These are phyloP conservation scores for Terebella lapidaria DNA, from an alignment of 2,888 invertebrate species.

Conservation along the genomic window DNA sequence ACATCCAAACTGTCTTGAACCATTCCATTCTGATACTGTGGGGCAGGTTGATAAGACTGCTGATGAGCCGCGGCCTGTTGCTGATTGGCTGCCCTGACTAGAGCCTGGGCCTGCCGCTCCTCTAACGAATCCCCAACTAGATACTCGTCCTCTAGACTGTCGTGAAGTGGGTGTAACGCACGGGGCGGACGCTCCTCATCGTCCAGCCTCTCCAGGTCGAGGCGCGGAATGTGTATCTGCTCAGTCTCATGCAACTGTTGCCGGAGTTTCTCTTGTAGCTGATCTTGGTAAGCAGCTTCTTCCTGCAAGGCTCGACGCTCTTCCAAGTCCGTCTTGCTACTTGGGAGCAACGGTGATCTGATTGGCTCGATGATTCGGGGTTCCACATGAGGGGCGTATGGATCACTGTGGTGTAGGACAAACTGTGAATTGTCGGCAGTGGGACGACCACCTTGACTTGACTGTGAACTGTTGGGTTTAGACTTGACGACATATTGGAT, in stretches of 20 bases:
- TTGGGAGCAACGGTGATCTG: not conserved
- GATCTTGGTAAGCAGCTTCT: not conserved
- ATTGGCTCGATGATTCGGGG: not conserved
- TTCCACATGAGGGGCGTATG: not conserved
- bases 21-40: not conserved
- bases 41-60: not conserved
- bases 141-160: not conserved
- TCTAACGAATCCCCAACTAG: not conserved
- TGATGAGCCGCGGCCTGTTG: not conserved
- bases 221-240: not conserved
- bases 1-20: not conserved
- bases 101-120: not conserved
- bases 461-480: no score
- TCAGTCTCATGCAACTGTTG: not conserved
- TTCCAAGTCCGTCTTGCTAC: not conserved
- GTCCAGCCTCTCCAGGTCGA: not conserved
- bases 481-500: no score
- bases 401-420: no score
- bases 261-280: not conserved
- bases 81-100: not conserved
- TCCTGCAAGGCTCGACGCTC: not conserved
- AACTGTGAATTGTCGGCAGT: not conserved
- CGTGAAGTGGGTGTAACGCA: not conserved
- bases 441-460: no score
- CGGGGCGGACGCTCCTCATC: not conserved